Evolutionary conservation across 2,113 vertebrate species (phyloP).

Genomic region (Illadopsis cleaveri): DNA sequence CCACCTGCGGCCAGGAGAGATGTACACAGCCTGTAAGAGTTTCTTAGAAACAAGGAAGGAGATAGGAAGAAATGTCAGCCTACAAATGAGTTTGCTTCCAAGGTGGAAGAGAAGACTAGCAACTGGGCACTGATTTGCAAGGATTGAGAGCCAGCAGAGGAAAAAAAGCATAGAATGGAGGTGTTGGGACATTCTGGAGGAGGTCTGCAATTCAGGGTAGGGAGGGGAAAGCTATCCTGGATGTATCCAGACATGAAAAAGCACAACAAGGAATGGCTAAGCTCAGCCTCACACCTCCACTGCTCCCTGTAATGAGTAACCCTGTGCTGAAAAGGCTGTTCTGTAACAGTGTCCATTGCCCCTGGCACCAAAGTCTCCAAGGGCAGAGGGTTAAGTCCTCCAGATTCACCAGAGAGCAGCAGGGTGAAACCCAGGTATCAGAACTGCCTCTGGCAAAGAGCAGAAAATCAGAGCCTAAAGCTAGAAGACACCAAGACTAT

Average conservation of each 20-base stretch:
- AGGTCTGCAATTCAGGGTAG: neutral
- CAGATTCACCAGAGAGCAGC: neutral
- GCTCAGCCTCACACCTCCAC: neutral
- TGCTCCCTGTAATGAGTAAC: rapidly evolving
- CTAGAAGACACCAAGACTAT: neutral
- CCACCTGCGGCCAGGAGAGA: neutral
- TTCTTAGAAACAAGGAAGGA: neutral
- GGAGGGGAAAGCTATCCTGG: neutral
- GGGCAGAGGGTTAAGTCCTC: neutral
- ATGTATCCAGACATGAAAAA: neutral
- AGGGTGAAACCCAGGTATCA: neutral
- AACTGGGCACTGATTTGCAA: neutral
- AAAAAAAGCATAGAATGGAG: neutral
- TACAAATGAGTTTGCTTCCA: neutral
- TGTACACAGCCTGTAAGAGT: rapidly evolving
- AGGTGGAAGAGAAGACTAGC: neutral
- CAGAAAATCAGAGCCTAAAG: neutral
- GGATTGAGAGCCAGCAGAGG: neutral
- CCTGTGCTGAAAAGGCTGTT: neutral
- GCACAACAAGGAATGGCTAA: neutral
- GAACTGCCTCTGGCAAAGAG: neutral
- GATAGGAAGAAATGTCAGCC: neutral
- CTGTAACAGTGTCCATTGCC: rapidly evolving
- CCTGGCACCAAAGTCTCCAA: neutral
- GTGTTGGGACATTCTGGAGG: neutral